A percentile compares a stretch with the other conserved stretches of the same genome.
These are phyloP conservation scores for Lepus americanus DNA, from an alignment of 2,113 vertebrate genomes.

Conservation along the genomic window DNA sequence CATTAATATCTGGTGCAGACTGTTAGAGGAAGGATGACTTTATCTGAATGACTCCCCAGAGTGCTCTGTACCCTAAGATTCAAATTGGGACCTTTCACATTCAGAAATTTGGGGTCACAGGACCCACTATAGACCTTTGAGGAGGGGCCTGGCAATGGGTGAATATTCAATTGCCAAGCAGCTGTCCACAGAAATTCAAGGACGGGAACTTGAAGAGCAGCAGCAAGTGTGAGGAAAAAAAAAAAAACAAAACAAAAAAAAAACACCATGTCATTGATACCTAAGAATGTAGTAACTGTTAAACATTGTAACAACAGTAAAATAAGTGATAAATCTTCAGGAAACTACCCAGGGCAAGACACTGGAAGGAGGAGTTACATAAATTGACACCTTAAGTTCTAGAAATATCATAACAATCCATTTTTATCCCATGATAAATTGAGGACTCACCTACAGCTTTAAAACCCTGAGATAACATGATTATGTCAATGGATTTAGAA, in stretches of 20 bases:
- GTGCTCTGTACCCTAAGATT: neutral
- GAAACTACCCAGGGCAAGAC: neutral
- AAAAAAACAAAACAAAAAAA: neutral
- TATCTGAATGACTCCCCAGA: neutral
- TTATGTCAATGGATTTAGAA: neutral
- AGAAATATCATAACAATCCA: neutral
- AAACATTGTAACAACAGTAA: neutral
- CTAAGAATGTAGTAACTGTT: neutral
- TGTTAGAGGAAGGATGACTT: neutral
- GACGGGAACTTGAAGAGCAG: neutral
- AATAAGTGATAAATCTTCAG: neutral
- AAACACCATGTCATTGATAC: neutral
- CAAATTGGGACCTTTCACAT: neutral
- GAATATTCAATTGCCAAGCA: neutral
- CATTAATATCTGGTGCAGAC: neutral
- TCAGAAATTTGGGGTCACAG: neutral
- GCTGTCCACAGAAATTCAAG: neutral
- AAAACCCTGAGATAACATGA: neutral
- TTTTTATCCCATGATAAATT: neutral
- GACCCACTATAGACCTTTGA: neutral
- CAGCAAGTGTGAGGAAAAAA: neutral
- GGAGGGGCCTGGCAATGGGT: neutral
- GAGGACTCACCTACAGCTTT: neutral
- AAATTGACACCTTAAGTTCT: neutral
- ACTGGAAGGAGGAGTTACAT: no score